These are phyloP conservation scores for Caenorhabditis becei DNA, from an alignment of 2,888 invertebrate genomes.

Conservation along the genomic window DNA sequence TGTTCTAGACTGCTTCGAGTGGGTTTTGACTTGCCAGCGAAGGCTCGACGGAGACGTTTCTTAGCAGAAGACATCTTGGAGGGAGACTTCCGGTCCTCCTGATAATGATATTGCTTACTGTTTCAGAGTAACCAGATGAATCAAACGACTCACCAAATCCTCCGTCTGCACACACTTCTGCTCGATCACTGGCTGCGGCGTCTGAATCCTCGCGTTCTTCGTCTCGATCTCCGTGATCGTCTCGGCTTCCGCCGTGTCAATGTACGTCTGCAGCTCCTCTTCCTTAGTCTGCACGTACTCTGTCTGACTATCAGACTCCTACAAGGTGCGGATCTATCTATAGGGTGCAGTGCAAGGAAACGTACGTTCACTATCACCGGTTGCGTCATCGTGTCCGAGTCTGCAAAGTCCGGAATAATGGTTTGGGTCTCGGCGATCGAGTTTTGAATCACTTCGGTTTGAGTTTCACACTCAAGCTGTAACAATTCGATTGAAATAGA, in stretches of 20 bases:
- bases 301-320: constrained; percentile 76
- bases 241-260: constrained; percentile 73
- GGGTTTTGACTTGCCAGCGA: constrained; percentile 64
- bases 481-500: constrained; percentile 6
- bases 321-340: constrained; percentile 17
- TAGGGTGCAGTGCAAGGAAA: constrained; percentile 3
- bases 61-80: constrained; percentile 77
- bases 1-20: constrained; percentile 54
- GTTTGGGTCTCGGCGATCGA: constrained; percentile 72
- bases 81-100: constrained; percentile 69
- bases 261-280: constrained; percentile 76
- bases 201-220: constrained; percentile 77
- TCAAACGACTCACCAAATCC: constrained; percentile 63
- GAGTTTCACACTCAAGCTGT: constrained; percentile 60
- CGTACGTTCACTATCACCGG: constrained; percentile 43
- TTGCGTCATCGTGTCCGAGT: constrained; percentile 69
- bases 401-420: constrained; percentile 57
- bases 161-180: constrained; percentile 77
- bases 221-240: constrained; percentile 75
- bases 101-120: constrained; percentile 8
- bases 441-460: constrained; percentile 64
- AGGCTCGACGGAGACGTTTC: constrained; percentile 73
- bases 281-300: constrained; percentile 71
- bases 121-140: too few species aligned
- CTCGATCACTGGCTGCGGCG: constrained; percentile 73